A percentile compares a stretch with the other conserved stretches of the same genome.
Evolutionary conservation across 2,888 invertebrate genomes (phyloP).

Genomic region (Andricus quercusramuli): DNA sequence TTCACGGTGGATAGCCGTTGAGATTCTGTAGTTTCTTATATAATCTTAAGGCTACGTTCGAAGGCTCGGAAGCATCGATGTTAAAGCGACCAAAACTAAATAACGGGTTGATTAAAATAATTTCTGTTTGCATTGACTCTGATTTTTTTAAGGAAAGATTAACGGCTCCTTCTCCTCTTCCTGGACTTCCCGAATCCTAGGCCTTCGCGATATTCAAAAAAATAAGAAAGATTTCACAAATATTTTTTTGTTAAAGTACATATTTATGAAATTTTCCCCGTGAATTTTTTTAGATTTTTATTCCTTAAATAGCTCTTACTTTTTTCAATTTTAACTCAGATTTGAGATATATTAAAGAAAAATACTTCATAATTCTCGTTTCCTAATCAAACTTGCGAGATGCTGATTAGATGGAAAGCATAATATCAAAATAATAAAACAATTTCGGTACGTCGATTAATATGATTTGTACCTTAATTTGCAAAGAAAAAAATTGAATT

Average conservation of each 20-base stretch:
- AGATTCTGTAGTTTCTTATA: conserved; percentile 17
- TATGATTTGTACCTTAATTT: too few species aligned
- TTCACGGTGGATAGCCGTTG: not conserved
- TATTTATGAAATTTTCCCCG: not conserved
- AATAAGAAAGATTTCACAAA: too few species aligned
- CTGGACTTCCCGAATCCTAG: conserved; percentile 1
- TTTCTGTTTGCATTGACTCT: not conserved
- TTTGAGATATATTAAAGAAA: too few species aligned
- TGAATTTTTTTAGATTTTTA: not conserved
- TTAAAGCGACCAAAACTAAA: conserved; percentile 21
- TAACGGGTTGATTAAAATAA: not conserved
- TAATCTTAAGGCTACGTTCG: conserved; percentile 32
- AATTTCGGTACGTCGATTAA: too few species aligned
- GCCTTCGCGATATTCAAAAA: not conserved
- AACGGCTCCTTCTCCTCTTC: conserved; percentile 27
- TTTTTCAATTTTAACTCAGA: too few species aligned
- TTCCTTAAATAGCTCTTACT: not conserved
- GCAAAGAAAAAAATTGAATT: too few species aligned
- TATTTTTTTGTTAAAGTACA: conserved; percentile 6
- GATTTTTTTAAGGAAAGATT: not conserved
- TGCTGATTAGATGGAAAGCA: too few species aligned
- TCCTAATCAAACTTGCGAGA: too few species aligned
- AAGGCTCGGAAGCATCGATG: conserved; percentile 34
- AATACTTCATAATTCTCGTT: too few species aligned
- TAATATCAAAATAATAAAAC: too few species aligned